phyloP scores from a whole-genome alignment of 2,797 vertebrate species.

The Gambelia wislizenii region DNA sequence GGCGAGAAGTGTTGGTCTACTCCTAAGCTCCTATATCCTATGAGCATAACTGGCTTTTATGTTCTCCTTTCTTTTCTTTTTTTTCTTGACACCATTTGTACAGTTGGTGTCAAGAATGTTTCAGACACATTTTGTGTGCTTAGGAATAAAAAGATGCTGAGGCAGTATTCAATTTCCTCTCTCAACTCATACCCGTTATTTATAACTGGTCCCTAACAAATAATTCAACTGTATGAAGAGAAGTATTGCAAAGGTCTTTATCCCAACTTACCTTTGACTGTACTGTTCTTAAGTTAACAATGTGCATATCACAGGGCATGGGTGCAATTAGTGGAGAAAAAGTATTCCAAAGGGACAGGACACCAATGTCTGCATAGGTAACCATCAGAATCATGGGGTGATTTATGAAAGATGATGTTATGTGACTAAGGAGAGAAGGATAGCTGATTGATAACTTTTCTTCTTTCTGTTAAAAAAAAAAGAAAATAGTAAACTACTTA shows the following conservation, averaged over 20 bases:
- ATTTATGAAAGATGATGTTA: conserved; percentile 85
- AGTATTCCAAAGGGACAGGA: conserved; percentile 72
- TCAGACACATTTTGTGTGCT: not conserved
- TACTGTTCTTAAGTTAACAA: conserved; percentile 90
- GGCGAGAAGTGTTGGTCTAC: too few relatives aligned
- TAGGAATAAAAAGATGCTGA: conserved; percentile 4
- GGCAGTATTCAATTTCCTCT: not conserved
- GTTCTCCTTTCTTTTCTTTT: too few relatives aligned
- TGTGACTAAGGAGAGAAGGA: conserved; percentile 88
- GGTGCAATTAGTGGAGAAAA: conserved; percentile 84
- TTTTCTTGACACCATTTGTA: not conserved
- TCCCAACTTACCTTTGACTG: conserved; percentile 85
- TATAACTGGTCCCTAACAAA: not conserved
- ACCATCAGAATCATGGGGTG: conserved; percentile 86
- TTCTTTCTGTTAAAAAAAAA: conserved; percentile 77
- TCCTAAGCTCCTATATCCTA: not conserved
- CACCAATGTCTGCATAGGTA: conserved; percentile 60
- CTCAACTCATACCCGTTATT: not conserved
- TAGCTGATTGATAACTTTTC: conserved; percentile 81
- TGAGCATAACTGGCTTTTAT: too few relatives aligned
- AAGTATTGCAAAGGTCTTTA: not conserved
- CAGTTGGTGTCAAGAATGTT: not conserved
- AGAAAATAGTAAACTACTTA: not conserved
- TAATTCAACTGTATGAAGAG: not conserved
- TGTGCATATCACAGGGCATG: conserved; percentile 90